These are phyloP conservation scores for Sphyrna mokarran DNA, from an alignment of 2,113 vertebrate species.

Conservation along the genomic window DNA sequence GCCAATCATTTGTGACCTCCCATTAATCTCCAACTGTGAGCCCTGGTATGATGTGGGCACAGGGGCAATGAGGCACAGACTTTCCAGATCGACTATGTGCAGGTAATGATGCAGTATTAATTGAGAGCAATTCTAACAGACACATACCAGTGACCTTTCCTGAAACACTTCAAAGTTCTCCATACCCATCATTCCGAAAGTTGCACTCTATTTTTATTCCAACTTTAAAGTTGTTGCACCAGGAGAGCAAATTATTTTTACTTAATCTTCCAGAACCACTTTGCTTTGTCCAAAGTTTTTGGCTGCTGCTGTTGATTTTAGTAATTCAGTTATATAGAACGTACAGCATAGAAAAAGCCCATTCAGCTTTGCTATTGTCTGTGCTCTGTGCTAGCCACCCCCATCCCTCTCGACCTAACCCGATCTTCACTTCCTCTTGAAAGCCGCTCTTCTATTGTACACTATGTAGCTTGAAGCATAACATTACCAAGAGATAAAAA, in stretches of 20 bases:
- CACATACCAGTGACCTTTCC: neutral
- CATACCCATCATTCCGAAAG: neutral
- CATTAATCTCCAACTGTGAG: neutral
- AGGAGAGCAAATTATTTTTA: neutral
- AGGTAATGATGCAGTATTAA: slow-evolving; percentile 19
- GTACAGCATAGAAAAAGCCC: neutral
- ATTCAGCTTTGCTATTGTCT: neutral
- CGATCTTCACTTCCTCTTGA: neutral
- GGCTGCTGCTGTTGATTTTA: neutral
- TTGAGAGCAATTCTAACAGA: neutral
- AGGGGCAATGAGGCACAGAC: neutral
- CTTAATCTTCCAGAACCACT: neutral
- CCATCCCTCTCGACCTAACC: neutral
- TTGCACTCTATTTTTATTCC: neutral
- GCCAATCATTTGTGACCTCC: neutral
- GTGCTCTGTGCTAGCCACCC: neutral
- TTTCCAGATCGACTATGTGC: neutral
- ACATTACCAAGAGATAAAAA: too few species aligned
- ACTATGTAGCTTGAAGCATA: neutral
- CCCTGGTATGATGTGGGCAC: neutral
- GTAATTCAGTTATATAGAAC: neutral
- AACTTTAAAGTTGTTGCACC: neutral
- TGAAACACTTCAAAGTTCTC: neutral
- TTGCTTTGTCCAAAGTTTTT: neutral
- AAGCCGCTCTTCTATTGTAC: neutral